Evolutionary conservation across 2,797 vertebrate species (phyloP).

Genomic region (Cynodonichthys magdalenae): DNA sequence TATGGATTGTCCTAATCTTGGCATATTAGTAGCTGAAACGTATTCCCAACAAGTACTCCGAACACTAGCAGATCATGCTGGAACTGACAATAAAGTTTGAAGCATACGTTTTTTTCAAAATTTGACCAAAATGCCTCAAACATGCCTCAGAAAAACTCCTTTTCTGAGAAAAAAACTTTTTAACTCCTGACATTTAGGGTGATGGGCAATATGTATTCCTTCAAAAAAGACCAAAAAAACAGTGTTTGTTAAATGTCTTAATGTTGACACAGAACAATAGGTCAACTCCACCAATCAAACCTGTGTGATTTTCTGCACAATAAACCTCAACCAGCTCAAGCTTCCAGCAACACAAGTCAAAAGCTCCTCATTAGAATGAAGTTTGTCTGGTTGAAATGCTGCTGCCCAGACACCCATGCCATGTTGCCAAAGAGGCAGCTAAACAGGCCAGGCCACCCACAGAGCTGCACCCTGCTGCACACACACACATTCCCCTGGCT

Average conservation of each 20-base stretch:
- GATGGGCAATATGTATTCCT: too few relatives aligned
- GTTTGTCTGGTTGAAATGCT: constrained; percentile 43
- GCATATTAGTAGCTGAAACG: too few relatives aligned
- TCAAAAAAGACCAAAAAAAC: neutral
- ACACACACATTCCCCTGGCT: constrained; percentile 16
- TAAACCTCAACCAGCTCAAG: constrained; percentile 16
- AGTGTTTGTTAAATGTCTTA: neutral
- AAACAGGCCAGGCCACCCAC: constrained; percentile 56
- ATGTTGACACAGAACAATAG: neutral
- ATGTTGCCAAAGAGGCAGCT: constrained; percentile 53
- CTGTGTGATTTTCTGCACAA: constrained; percentile 3
- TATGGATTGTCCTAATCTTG: too few relatives aligned
- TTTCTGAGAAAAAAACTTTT: too few relatives aligned
- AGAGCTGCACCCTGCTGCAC: constrained; percentile 28
- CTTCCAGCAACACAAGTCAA: constrained; percentile 35
- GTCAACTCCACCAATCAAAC: constrained; percentile 1
- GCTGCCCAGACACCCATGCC: constrained; percentile 38
- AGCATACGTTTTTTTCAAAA: too few relatives aligned
- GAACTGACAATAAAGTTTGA: too few relatives aligned
- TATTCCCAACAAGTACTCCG: too few relatives aligned
- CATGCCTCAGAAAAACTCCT: too few relatives aligned
- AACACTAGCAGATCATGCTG: too few relatives aligned
- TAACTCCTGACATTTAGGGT: too few relatives aligned
- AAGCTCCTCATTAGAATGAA: constrained; percentile 33
- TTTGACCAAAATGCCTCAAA: too few relatives aligned